These are phyloP conservation scores for Pseudocheirus occidentalis DNA, from an alignment of 2,797 vertebrate genomes.

Conservation along the genomic window DNA sequence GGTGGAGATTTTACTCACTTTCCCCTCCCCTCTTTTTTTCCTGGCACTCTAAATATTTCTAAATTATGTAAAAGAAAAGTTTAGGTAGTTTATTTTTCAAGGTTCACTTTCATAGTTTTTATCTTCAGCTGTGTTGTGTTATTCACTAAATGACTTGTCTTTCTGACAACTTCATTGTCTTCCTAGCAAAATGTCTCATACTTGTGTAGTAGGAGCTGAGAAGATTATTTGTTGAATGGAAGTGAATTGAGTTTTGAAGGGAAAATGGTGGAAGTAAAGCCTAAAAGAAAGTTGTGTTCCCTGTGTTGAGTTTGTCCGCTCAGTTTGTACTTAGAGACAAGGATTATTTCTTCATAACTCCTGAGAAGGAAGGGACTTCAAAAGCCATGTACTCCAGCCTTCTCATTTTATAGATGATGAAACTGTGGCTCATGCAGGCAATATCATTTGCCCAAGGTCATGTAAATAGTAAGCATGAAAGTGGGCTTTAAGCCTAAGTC, in stretches of 20 bases:
- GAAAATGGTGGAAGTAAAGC: not conserved
- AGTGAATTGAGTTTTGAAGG: not conserved
- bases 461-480: not conserved
- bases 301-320: not conserved
- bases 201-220: not conserved
- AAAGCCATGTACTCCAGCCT: not conserved
- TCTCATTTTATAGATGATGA: not conserved
- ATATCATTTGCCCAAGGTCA: not conserved
- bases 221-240: not conserved
- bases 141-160: not conserved
- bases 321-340: not conserved
- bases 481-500: not conserved
- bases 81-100: slow-evolving; percentile 18
- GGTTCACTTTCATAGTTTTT: not conserved
- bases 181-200: not conserved
- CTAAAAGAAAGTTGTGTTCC: not conserved
- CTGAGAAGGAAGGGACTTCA: not conserved
- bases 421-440: not conserved
- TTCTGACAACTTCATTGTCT: not conserved
- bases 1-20: slow-evolving; percentile 15
- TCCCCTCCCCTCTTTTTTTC: not conserved
- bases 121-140: not conserved
- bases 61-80: slow-evolving; percentile 13
- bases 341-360: not conserved
- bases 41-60: not conserved